Base-by-base conservation (phyloP, 2,797 vertebrate genomes). In the Adrianichthys oophorus region DNA sequence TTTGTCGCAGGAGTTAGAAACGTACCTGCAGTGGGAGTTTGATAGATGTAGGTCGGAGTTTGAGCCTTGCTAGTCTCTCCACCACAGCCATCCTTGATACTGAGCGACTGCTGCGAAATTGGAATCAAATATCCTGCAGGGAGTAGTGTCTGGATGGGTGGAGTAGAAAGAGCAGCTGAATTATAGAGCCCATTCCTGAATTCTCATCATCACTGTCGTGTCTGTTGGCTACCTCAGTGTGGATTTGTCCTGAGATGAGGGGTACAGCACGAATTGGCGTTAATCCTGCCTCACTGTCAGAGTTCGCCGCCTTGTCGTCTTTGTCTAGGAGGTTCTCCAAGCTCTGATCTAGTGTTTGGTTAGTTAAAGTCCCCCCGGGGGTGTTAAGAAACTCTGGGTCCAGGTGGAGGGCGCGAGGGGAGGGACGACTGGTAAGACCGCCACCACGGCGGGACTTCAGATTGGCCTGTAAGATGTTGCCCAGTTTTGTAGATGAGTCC, bases 51-150 rank as follows among this genome's bases (percentile, higher is more conserved):
- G 48, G 91, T 92, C 19, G 93, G 76, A 1, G 93, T 91, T 42
- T 87, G 61, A 19, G 86, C 82, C 59, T 91, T 89, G 73, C 24
- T 78, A 55, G 53, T 63, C 77, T 94, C 90, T 88, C 86, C 58
- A 48, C 77, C 51, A 47, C 82, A 67, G 79, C 62, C 63, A 48
- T 94, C 87, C 64, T 83, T 89, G 84, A 83, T 80, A 83, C 76
- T 48, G 78, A 90, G 68, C 79, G 91, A 77, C 68, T 91, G 94
- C 73, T 95, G 95, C 48, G 94, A 78, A 66, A 99, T 88, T 18
- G 95, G 95, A 82, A 97, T 96, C 62, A 97, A 85, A 80, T 96
- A 98, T 59, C 96, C 94, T 10, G 96, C 94, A 0, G 95, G 93
- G 0, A 97, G 87, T 65, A 95, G 83, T 44, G 92, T 88, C 96